These are phyloP conservation scores for Ibycter americanus DNA, from an alignment of 2,797 vertebrate genomes.

Conservation along the genomic window DNA sequence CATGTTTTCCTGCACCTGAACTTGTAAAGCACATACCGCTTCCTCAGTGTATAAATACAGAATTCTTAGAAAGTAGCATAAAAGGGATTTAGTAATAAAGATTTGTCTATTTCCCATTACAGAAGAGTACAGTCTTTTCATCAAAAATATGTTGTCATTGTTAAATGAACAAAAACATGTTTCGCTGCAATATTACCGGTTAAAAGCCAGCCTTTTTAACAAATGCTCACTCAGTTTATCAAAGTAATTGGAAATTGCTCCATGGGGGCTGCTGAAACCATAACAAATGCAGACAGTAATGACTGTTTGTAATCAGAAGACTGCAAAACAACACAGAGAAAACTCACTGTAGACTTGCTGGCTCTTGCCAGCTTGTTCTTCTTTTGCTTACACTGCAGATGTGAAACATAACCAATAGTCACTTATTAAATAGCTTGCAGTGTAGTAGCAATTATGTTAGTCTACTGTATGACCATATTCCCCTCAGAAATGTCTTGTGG, in stretches of 20 bases:
- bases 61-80: conserved; percentile 13
- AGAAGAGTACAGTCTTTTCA: not conserved
- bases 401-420: not conserved
- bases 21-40: not conserved
- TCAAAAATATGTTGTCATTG: conserved; percentile 4
- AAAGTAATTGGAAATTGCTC: conserved; percentile 46
- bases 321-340: not conserved
- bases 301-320: conserved; percentile 14
- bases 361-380: not conserved
- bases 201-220: conserved; percentile 27
- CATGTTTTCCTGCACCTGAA: not conserved
- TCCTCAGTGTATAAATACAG: not conserved
- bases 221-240: conserved; percentile 18
- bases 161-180: not conserved
- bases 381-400: not conserved
- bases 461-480: not conserved
- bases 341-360: not conserved
- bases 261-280: conserved; percentile 22
- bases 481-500: not conserved
- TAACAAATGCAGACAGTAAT: conserved; percentile 31
- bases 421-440: not conserved
- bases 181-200: not conserved
- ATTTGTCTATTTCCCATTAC: not conserved
- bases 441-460: not conserved
- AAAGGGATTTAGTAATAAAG: not conserved